Evolutionary conservation across 2,113 vertebrate species (phyloP), one percentile per base, ranked within the genome.

Genomic region (Dicaeum eximium): DNA sequence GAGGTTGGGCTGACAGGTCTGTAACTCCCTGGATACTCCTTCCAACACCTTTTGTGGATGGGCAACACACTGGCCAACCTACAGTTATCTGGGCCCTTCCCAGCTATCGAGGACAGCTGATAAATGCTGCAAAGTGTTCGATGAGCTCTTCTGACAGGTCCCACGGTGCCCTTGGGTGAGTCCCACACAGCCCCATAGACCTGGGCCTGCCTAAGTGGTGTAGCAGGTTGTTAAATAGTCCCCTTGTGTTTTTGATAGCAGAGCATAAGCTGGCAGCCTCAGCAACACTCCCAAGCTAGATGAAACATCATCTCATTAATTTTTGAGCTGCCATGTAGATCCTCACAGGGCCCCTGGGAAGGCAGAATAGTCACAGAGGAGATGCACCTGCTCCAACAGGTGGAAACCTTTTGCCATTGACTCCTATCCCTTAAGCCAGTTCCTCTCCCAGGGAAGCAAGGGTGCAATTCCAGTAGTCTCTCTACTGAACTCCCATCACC

Each of bases 51-150:
- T 53, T 37, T 51, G 24, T 20, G 19, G 18, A 37, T 20, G 18
- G 6, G 3, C 0, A 0, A 31, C 25, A 9, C 35, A 5, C 1
- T 50, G 37, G 13, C 45, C 28, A 81, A 6, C 10, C 14, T 33
- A 10, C 13, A 21, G 23, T 24, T 45, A 12, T 10, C 28, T 66
- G 23, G 7, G 9, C 17, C 33, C 7, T 33, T 13, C 22, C 12
- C 15, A 51, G 0, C 28, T 38, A 17, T 28, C 13, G 23, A 25
- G 10, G 33, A 60, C 0, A 3, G 11, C 15, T 45, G 13, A 38
- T 23, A 73, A 73, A 45, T 38, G 15, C 16, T 88, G 8, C 4
- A 45, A 57, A 73, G 31, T 13, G 37, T 15, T 50, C 0, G 0
- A 8, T 37, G 11, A 28, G 8, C 19, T 66, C 18, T 58, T 51